phyloP scores from a whole-genome alignment of 2,888 invertebrate genomes.

The Eupithecia exiguata region DNA sequence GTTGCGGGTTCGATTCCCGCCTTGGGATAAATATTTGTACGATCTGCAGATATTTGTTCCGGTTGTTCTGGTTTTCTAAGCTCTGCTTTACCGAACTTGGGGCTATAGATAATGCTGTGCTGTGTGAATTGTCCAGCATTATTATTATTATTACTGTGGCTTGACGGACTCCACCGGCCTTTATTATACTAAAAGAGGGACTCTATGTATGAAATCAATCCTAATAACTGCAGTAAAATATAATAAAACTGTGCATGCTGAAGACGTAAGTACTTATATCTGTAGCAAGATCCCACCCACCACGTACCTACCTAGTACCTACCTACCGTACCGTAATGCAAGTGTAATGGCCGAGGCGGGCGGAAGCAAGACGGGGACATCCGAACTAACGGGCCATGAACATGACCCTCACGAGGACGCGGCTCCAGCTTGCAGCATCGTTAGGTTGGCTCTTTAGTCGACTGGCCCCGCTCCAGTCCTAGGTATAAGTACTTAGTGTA shows the following conservation, averaged over 20 bases:
- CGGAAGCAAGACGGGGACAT: slow-evolving; percentile 12
- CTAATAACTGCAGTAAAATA: not conserved
- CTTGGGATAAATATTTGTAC: too few species aligned
- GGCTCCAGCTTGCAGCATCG: not conserved
- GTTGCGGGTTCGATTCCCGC: too few species aligned
- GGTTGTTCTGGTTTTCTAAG: too few species aligned
- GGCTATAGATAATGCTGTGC: too few species aligned
- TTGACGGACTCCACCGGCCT: not conserved
- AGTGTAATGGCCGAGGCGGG: slow-evolving; percentile 29
- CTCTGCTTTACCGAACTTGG: too few species aligned
- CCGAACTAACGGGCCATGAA: slow-evolving; percentile 10
- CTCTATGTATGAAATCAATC: not conserved
- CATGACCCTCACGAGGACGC: not conserved
- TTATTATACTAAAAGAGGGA: not conserved
- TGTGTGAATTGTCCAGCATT: too few species aligned
- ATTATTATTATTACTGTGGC: not conserved
- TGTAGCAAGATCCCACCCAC: not conserved
- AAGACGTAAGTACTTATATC: not conserved
- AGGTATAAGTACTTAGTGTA: not conserved
- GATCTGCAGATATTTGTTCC: too few species aligned
- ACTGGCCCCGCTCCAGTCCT: too few species aligned
- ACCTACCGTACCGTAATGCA: slow-evolving; percentile 22
- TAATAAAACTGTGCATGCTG: not conserved
- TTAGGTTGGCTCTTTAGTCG: too few species aligned
- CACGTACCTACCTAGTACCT: not conserved